A percentile compares a stretch with the other conserved stretches of the same genome.
Evolutionary conservation across 2,797 vertebrate genomes (phyloP).

Genomic region (Hydrocynus forskahlii): DNA sequence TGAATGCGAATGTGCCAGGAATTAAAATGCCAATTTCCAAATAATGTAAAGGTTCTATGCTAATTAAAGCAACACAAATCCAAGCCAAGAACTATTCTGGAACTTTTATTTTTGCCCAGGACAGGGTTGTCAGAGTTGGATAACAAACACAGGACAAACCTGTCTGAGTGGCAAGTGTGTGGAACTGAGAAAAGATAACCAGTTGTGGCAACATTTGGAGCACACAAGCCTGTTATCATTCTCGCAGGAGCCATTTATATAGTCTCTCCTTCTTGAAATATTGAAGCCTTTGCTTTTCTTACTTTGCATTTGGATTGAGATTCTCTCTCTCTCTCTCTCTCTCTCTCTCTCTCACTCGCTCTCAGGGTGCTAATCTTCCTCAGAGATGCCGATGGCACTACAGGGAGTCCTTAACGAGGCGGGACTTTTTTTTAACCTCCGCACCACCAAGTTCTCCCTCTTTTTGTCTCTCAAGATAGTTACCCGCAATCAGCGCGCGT

Average conservation of each 20-base stretch:
- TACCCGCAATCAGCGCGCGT: conserved; percentile 47
- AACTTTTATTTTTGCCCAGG: too few relatives aligned
- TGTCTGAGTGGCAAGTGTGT: not conserved
- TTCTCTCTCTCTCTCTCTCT: not conserved
- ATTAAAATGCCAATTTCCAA: too few relatives aligned
- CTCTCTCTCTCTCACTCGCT: not conserved
- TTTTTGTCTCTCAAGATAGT: conserved; percentile 27
- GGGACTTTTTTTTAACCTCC: not conserved
- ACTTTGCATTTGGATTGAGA: conserved; percentile 22
- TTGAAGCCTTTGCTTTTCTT: conserved; percentile 15
- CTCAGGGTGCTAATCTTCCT: conserved; percentile 29
- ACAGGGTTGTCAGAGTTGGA: too few relatives aligned
- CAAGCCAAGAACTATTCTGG: too few relatives aligned
- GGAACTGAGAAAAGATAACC: not conserved
- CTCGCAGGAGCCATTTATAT: not conserved
- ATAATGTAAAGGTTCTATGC: too few relatives aligned
- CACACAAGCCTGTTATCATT: not conserved
- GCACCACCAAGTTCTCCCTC: not conserved
- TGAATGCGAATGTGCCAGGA: too few relatives aligned
- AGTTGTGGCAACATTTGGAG: not conserved
- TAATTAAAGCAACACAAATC: too few relatives aligned
- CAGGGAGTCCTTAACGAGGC: conserved; percentile 49
- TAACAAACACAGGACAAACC: too few relatives aligned
- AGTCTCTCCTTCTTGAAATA: conserved; percentile 23
- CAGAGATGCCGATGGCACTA: conserved; percentile 39